phyloP scores from a whole-genome alignment of 1,140 invertebrate genomes.

The Lordiphosa clarofinis region DNA sequence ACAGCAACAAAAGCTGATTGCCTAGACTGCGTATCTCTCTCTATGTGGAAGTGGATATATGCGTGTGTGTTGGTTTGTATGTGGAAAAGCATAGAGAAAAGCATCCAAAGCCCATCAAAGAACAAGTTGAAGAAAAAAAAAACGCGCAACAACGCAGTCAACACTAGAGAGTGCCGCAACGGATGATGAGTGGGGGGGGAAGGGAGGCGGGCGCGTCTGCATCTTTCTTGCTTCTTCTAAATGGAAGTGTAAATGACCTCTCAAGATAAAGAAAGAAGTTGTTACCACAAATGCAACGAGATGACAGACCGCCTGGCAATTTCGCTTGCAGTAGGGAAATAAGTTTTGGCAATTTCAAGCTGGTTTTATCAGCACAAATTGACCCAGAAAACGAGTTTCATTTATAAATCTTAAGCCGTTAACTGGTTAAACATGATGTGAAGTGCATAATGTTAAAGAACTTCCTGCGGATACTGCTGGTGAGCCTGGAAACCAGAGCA shows the following conservation, averaged over 20 bases:
- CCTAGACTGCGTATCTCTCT: constrained; percentile 40
- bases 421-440: constrained; percentile 36
- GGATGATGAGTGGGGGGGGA: constrained; percentile 8
- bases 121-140: constrained; percentile 57
- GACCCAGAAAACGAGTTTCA: constrained; percentile 40
- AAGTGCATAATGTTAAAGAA: too few species aligned
- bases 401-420: constrained; percentile 38
- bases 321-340: constrained; percentile 60
- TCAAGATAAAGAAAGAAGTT: constrained; percentile 60
- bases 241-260: constrained; percentile 71
- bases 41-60: constrained; percentile 10
- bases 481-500: constrained; percentile 35
- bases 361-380: constrained; percentile 25
- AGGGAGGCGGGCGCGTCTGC: constrained; percentile 25
- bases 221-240: constrained; percentile 23
- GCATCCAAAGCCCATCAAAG: constrained; percentile 39
- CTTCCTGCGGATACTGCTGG: neutral
- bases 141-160: constrained; percentile 27
- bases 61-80: constrained; percentile 20
- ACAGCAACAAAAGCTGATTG: constrained; percentile 55
- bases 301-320: constrained; percentile 54
- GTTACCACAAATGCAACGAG: constrained; percentile 54
- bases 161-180: constrained; percentile 6
- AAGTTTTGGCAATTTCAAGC: constrained; percentile 48
- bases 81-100: constrained; percentile 47